Percentiles rank a stretch among this genome's conserved stretches.
Conservation (phyloP, 2,888 invertebrate genomes). For the Stratiomys singularior region DNA sequence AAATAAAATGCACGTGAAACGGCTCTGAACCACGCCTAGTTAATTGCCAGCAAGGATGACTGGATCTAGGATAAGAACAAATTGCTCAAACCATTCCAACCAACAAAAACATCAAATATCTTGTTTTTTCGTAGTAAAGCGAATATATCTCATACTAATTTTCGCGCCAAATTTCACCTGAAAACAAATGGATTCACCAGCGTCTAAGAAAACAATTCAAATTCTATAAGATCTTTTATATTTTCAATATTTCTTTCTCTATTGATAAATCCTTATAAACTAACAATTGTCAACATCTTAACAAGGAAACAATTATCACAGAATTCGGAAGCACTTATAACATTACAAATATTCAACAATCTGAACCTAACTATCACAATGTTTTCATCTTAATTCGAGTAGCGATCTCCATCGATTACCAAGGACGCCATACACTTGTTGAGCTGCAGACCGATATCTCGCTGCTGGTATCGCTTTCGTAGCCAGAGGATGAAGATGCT, state of each 20-base stretch:
- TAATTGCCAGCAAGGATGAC: no score
- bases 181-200: no score
- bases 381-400: not conserved
- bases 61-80: no score
- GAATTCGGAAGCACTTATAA: constrained; percentile 33
- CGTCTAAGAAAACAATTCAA: not conserved
- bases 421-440: constrained; percentile 60
- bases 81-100: no score
- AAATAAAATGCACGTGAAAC: no score
- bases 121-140: no score
- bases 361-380: constrained; percentile 26
- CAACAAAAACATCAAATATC: no score
- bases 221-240: not conserved
- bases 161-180: not conserved
- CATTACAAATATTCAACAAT: constrained; percentile 33
- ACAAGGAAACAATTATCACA: constrained; percentile 39
- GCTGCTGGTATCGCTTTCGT: constrained; percentile 60
- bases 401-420: constrained; percentile 55
- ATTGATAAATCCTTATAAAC: constrained; percentile 2
- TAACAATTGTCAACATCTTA: constrained; percentile 21
- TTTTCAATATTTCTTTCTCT: constrained; percentile 28
- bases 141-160: not conserved
- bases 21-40: no score
- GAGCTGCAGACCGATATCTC: constrained; percentile 57
- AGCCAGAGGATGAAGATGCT: constrained; percentile 62